phyloP scores from a whole-genome alignment of 2,888 invertebrate species.

The Tachina fera region DNA sequence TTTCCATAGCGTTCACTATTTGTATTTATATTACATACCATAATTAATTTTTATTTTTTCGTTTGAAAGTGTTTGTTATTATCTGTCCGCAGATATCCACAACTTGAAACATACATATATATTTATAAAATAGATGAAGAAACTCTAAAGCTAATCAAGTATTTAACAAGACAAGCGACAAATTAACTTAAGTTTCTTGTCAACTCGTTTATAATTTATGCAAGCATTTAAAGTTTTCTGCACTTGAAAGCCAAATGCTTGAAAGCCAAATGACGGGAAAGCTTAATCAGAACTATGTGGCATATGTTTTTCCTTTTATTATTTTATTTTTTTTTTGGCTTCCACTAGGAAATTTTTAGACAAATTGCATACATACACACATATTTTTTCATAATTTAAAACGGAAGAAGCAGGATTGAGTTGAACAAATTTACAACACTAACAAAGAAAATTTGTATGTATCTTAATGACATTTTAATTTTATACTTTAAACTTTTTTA shows the following conservation, averaged over 20 bases:
- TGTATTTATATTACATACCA: conserved; percentile 19
- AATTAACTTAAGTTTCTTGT: conserved; percentile 25
- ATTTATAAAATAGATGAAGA: neutral
- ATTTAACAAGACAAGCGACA: conserved; percentile 30
- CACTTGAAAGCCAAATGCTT: conserved; percentile 41
- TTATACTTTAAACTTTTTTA: conserved; percentile 33
- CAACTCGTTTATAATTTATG: conserved; percentile 32
- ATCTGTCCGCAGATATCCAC: neutral
- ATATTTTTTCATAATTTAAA: conserved; percentile 47
- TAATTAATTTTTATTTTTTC: conserved; percentile 1
- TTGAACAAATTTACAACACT: neutral
- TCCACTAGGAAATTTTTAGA: conserved; percentile 25
- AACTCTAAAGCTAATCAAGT: conserved; percentile 10
- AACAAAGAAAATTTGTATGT: neutral
- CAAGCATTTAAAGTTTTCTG: conserved; percentile 15
- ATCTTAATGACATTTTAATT: conserved; percentile 53
- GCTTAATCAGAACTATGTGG: conserved; percentile 19
- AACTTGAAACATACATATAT: no score
- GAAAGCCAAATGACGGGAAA: conserved; percentile 14
- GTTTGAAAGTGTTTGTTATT: neutral
- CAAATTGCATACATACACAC: conserved; percentile 11
- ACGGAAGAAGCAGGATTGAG: conserved; percentile 21
- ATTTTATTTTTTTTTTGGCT: neutral
- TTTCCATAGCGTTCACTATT: conserved; percentile 40
- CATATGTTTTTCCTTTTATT: conserved; percentile 5